phyloP scores from a whole-genome alignment of 2,888 invertebrate species.

The Nipponacmea schrenckii region DNA sequence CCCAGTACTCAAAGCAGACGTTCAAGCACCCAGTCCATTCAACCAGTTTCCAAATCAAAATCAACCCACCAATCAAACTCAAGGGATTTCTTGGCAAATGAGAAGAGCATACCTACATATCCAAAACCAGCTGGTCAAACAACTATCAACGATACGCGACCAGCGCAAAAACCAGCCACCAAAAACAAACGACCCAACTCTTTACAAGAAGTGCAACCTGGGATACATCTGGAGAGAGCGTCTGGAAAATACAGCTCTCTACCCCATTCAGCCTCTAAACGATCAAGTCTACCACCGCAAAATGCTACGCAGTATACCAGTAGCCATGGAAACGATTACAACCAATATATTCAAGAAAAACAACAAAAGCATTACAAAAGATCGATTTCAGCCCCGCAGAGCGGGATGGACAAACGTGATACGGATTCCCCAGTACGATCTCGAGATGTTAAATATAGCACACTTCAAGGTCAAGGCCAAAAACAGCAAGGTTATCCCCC shows the following conservation, averaged over 20 bases:
- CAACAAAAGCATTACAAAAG: conserved; percentile 2
- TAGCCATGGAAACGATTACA: not conserved
- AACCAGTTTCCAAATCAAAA: not conserved
- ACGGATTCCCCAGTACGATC: not conserved
- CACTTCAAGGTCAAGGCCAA: not conserved
- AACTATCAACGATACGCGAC: not conserved
- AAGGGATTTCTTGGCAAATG: conserved; percentile 1
- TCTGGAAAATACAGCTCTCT: not conserved
- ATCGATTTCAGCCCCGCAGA: not conserved
- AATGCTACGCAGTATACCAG: not conserved
- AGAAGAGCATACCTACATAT: conserved; percentile 4
- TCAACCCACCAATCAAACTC: not conserved
- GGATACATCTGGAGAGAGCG: not conserved
- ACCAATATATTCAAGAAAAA: not conserved
- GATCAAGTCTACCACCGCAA: conserved; percentile 1
- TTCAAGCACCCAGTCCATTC: not conserved
- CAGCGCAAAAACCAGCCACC: not conserved
- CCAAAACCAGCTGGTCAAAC: not conserved
- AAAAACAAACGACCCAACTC: not conserved
- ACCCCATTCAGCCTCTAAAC: not conserved
- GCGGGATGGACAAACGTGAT: not conserved
- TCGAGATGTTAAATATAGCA: not conserved
- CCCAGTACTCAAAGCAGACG: not conserved
- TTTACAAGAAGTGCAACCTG: not conserved
- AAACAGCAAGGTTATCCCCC: not conserved